Evolutionary conservation across 1,140 invertebrate genomes (phyloP).

Genomic region (Hermatobates lingyangjiaoensis): DNA sequence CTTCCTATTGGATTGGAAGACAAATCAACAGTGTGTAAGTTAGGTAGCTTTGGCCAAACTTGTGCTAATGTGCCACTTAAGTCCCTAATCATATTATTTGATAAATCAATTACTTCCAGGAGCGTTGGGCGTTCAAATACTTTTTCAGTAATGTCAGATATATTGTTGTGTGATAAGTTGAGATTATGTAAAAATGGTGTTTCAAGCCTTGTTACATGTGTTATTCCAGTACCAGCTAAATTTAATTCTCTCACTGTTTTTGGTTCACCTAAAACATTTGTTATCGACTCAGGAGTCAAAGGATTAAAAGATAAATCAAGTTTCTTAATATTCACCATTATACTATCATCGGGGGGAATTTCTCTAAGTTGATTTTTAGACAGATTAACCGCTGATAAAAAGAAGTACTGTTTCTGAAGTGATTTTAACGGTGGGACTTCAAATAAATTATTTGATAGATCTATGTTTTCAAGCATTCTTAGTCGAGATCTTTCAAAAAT

Average conservation of each 20-base stretch:
- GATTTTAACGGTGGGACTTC: conserved; percentile 54
- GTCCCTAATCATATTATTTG: conserved; percentile 46
- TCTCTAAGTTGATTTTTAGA: conserved; percentile 56
- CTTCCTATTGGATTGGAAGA: conserved; percentile 55
- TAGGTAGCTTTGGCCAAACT: conserved; percentile 43
- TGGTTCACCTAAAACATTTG: conserved; percentile 62
- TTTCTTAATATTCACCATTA: conserved; percentile 70
- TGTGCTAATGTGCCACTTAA: conserved; percentile 28
- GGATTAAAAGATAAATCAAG: conserved; percentile 75
- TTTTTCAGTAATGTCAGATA: conserved; percentile 39
- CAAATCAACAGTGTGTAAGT: conserved; percentile 48
- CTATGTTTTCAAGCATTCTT: conserved; percentile 61
- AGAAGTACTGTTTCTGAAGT: conserved; percentile 63
- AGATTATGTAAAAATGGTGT: conserved; percentile 65
- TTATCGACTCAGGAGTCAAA: conserved; percentile 46
- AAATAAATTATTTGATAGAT: conserved; percentile 57
- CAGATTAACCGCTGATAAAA: conserved; percentile 56
- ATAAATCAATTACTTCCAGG: conserved; percentile 56
- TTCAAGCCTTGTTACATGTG: conserved; percentile 45
- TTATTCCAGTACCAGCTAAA: conserved; percentile 57
- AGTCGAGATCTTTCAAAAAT: conserved; percentile 63
- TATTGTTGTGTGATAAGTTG: conserved; percentile 63
- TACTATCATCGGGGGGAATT: conserved; percentile 61
- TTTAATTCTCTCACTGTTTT: conserved; percentile 69
- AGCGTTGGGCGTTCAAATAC: conserved; percentile 58